Conservation (phyloP, 2,888 invertebrate genomes). For the Heliconius charithonia region DNA sequence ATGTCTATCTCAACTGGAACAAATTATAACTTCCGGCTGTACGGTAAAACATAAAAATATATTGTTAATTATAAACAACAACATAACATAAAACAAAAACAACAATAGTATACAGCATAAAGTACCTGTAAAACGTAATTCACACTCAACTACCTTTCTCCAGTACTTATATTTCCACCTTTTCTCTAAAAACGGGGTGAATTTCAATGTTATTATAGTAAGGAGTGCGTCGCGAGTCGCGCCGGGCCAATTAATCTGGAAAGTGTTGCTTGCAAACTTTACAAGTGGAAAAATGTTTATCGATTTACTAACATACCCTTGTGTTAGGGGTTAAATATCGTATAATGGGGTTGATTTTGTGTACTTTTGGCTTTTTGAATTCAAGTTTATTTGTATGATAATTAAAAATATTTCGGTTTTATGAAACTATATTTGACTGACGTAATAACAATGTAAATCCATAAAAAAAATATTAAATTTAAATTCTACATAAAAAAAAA, state of each 20-base stretch:
- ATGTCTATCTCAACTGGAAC: no score
- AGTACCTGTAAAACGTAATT: not conserved
- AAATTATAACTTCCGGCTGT: no score
- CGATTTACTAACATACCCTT: slow-evolving; percentile 3
- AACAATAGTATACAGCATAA: not conserved
- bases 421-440: no score
- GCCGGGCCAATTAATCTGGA: slow-evolving; percentile 23
- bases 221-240: slow-evolving; percentile 14
- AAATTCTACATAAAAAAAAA: no score
- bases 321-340: not conserved
- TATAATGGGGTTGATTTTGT: not conserved
- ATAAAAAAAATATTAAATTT: no score
- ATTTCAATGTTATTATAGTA: slow-evolving; percentile 1
- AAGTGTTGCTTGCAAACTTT: slow-evolving; percentile 26
- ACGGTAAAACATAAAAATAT: no score
- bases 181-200: slow-evolving; percentile 17
- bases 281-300: slow-evolving; percentile 27
- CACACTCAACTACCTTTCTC: not conserved
- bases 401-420: no score
- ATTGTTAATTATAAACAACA: no score
- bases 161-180: not conserved
- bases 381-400: no score
- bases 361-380: not conserved
- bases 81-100: not conserved
- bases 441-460: no score